These are phyloP conservation scores for Tapirus indicus DNA, from an alignment of 2,797 vertebrate species.

Conservation along the genomic window DNA sequence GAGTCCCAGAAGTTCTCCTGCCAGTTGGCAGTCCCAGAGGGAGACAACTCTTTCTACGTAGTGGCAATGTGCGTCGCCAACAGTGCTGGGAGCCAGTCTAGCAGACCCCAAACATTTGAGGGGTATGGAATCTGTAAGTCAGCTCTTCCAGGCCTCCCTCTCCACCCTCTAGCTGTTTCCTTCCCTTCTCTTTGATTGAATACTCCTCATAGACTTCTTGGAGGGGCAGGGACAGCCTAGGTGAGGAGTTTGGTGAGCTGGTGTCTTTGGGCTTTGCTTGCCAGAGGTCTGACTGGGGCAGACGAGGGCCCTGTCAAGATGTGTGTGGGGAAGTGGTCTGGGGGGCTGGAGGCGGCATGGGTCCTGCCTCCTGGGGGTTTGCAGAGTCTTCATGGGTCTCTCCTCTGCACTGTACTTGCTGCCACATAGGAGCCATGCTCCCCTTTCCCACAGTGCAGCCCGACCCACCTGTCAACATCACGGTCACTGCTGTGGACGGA, in stretches of 20 bases:
- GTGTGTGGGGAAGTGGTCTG: too few species aligned
- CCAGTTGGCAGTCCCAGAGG: conserved; percentile 85
- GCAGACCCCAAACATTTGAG: conserved; percentile 78
- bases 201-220: not conserved
- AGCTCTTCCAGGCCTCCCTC: not conserved
- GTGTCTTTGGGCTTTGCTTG: too few species aligned
- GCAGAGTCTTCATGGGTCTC: rapidly evolving
- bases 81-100: conserved; percentile 81
- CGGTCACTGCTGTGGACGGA: conserved; percentile 74
- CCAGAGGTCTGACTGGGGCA: not conserved
- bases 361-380: not conserved
- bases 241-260: not conserved
- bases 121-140: conserved; percentile 89
- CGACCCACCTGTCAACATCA: conserved; percentile 90
- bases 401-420: rapidly evolving
- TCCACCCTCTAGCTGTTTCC: too few species aligned
- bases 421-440: rapidly evolving
- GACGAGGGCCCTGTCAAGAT: too few species aligned
- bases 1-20: conserved; percentile 87
- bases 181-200: not conserved
- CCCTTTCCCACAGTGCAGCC: conserved; percentile 91
- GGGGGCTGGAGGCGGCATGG: not conserved
- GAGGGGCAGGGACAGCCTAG: not conserved
- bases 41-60: conserved; percentile 76
- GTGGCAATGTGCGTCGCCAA: conserved; percentile 90